phyloP scores from a whole-genome alignment of 1,140 invertebrate genomes.

The Zeugodacus cucurbitae region DNA sequence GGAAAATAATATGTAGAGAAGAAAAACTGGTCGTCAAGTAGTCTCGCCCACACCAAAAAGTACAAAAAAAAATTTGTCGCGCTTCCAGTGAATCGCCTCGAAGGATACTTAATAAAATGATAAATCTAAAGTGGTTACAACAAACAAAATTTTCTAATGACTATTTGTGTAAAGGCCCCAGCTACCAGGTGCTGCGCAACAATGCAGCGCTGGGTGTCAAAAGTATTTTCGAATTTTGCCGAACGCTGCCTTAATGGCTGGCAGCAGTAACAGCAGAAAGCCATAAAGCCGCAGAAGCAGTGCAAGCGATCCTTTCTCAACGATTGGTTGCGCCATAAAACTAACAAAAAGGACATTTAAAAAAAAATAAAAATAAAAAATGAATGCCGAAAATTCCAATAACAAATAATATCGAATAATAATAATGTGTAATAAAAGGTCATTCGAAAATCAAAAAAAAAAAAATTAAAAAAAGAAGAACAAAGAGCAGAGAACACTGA shows the following conservation, averaged over 20 bases:
- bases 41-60: background rate
- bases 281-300: background rate
- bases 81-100: background rate
- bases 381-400: too few relatives aligned
- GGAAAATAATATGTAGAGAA: too few relatives aligned
- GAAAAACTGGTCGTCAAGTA: background rate
- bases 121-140: slow-evolving; percentile 28
- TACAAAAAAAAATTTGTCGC: background rate
- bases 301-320: too few relatives aligned
- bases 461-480: background rate
- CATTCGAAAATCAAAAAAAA: background rate
- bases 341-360: background rate
- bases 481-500: background rate
- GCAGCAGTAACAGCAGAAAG: background rate
- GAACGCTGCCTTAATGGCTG: background rate
- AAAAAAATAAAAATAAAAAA: background rate
- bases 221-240: background rate
- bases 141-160: background rate
- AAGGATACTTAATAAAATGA: slow-evolving; percentile 19
- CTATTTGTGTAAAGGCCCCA: slow-evolving; percentile 30
- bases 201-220: background rate
- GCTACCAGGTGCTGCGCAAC: slow-evolving; percentile 19
- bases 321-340: slow-evolving; percentile 26
- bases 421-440: background rate
- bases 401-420: slow-evolving; percentile 19